Evolutionary conservation across 2,113 vertebrate species (phyloP).

Genomic region (Oplegnathus fasciatus): DNA sequence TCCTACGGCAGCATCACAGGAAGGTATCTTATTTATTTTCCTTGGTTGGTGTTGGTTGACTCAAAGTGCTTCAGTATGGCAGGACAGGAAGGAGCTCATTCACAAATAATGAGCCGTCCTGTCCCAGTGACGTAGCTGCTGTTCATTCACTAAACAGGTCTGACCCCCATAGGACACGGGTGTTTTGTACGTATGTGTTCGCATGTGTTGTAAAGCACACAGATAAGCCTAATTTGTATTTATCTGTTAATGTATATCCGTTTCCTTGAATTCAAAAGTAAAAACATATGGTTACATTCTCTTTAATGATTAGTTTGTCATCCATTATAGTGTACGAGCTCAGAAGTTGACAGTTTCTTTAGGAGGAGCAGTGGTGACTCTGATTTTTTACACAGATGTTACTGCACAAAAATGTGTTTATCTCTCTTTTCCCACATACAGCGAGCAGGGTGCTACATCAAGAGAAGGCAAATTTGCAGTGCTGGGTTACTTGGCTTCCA

Average conservation of each 20-base stretch:
- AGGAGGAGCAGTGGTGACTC: background rate
- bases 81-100: conserved; percentile 81
- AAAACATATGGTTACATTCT: conserved; percentile 33
- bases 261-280: conserved; percentile 38
- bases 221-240: conserved; percentile 50
- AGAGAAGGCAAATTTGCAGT: background rate
- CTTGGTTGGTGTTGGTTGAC: conserved; percentile 47
- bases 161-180: conserved; percentile 58
- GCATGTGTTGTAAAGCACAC: conserved; percentile 32
- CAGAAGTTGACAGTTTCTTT: background rate
- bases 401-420: background rate
- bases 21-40: conserved; percentile 68
- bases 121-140: conserved; percentile 71
- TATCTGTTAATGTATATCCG: conserved; percentile 45
- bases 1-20: conserved; percentile 27
- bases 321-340: background rate
- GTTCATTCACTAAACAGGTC: conserved; percentile 73
- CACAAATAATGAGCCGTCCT: conserved; percentile 80
- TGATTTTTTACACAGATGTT: background rate
- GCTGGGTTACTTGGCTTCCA: background rate
- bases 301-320: conserved; percentile 8
- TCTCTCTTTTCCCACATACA: conserved; percentile 4
- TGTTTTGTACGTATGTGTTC: conserved; percentile 35
- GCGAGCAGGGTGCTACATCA: background rate
- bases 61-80: conserved; percentile 80